phyloP scores from a whole-genome alignment of 1,140 invertebrate genomes.

The Drosophila setifemur region DNA sequence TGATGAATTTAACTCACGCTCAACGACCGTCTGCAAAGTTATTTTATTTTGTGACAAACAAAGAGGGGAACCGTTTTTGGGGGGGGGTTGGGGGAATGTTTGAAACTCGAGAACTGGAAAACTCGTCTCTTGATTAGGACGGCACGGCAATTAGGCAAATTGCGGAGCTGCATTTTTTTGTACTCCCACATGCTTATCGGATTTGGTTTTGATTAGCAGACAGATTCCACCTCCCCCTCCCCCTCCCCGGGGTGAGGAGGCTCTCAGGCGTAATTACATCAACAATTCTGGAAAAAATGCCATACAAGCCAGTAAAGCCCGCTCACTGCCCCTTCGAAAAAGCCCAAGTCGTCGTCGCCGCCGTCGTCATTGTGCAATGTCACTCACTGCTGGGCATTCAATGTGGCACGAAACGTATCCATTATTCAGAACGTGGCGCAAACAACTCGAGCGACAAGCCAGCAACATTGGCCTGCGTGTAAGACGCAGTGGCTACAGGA shows the following conservation, averaged over 20 bases:
- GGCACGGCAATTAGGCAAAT: conserved; percentile 67
- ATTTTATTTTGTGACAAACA: conserved; percentile 47
- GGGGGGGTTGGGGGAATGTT: not conserved
- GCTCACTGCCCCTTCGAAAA: conserved; percentile 28
- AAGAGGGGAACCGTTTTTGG: not conserved
- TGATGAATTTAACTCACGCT: conserved; percentile 64
- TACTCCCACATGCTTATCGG: conserved; percentile 55
- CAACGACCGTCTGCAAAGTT: conserved; percentile 55
- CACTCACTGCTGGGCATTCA: conserved; percentile 71
- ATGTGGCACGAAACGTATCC: conserved; percentile 72
- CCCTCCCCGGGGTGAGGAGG: conserved; percentile 17
- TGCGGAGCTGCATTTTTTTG: conserved; percentile 55
- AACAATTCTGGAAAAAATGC: conserved; percentile 78
- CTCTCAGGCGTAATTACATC: conserved; percentile 77
- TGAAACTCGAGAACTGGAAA: conserved; percentile 10
- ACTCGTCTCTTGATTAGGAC: conserved; percentile 59
- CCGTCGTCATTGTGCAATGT: conserved; percentile 46
- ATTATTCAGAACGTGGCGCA: conserved; percentile 76
- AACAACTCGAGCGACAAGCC: conserved; percentile 68
- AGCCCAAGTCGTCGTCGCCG: not conserved
- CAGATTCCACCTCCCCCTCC: too few relatives aligned
- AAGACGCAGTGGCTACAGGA: conserved; percentile 53
- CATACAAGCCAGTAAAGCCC: conserved; percentile 46
- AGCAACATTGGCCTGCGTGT: conserved; percentile 49
- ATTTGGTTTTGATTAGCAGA: conserved; percentile 34